These are phyloP conservation scores for Aldrovandia affinis DNA, from an alignment of 2,797 vertebrate genomes.

Conservation along the genomic window DNA sequence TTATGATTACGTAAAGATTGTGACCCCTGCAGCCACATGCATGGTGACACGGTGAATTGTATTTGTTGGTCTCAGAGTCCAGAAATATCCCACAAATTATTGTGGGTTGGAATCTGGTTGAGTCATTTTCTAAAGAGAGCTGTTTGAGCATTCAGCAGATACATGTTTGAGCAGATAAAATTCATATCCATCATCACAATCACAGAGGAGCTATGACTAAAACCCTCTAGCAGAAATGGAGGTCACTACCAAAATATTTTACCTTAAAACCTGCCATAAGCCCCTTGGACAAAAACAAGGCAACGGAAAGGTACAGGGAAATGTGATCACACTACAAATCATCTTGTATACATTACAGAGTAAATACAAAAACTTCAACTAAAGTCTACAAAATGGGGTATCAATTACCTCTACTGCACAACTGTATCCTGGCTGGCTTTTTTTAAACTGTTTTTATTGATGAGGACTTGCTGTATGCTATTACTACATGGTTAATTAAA, in stretches of 20 bases:
- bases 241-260: neutral
- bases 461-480: neutral
- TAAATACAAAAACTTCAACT: neutral
- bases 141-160: neutral
- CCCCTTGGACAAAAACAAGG: neutral
- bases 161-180: neutral
- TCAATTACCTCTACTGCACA: too few species aligned
- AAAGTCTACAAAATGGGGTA: too few species aligned
- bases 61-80: neutral
- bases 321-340: neutral
- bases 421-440: neutral
- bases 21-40: neutral
- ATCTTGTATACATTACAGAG: neutral
- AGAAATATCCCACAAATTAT: neutral
- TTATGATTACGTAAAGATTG: too few species aligned
- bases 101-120: neutral
- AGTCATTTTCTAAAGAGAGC: slow-evolving; percentile 2
- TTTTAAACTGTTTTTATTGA: neutral
- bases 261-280: neutral
- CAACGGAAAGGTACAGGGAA: neutral
- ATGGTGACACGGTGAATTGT: neutral
- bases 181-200: neutral
- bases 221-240: neutral
- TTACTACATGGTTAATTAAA: neutral
- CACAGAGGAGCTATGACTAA: neutral